A percentile compares a stretch with the other conserved stretches of the same genome.
phyloP scores from a whole-genome alignment of 2,888 invertebrate genomes.

The Drosophila maculinotata region DNA sequence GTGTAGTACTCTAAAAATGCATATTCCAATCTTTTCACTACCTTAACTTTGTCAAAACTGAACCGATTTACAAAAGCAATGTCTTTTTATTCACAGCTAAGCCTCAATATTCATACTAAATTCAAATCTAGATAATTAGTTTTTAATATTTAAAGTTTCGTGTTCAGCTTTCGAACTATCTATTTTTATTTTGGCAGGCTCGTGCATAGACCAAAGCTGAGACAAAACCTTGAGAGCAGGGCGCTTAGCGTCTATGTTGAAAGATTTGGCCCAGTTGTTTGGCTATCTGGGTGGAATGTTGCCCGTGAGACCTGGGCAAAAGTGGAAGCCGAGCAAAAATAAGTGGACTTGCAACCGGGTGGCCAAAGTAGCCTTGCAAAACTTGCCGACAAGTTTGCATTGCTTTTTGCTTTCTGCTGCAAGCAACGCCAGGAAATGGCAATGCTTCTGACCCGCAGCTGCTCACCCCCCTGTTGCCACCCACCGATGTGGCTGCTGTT shows the following conservation, averaged over 20 bases:
- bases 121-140: too few relatives aligned
- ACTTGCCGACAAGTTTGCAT: constrained; percentile 65
- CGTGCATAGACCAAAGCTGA: constrained; percentile 26
- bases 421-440: constrained; percentile 27
- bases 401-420: constrained; percentile 52
- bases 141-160: too few relatives aligned
- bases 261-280: constrained; percentile 67
- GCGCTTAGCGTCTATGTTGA: constrained; percentile 36
- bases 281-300: constrained; percentile 69
- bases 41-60: too few relatives aligned
- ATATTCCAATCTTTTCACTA: too few relatives aligned
- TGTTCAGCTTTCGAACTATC: too few relatives aligned
- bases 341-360: constrained; percentile 33
- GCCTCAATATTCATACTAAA: too few relatives aligned
- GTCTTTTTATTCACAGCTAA: too few relatives aligned
- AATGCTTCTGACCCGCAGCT: constrained; percentile 4
- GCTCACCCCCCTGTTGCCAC: neutral
- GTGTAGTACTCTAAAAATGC: too few relatives aligned
- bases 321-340: constrained; percentile 13
- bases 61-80: too few relatives aligned
- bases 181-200: neutral
- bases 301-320: constrained; percentile 60
- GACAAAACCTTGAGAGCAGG: constrained; percentile 15
- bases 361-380: constrained; percentile 61
- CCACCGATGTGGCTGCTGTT: constrained; percentile 7